These are phyloP conservation scores for Apodemus speciosus DNA, from an alignment of 2,113 vertebrate species.

Conservation along the genomic window DNA sequence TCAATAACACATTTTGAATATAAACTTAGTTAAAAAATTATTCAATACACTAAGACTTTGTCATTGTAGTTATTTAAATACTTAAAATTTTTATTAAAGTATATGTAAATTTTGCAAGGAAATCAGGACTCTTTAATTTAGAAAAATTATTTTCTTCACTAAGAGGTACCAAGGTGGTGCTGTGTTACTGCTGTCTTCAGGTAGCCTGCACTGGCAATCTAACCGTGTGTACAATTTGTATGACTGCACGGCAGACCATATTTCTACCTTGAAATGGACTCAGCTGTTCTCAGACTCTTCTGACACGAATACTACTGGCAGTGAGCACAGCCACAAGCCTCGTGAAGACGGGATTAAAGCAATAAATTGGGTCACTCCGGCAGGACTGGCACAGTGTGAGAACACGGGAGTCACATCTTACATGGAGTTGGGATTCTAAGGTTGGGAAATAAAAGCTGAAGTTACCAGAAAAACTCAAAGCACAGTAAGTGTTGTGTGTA, in stretches of 20 bases:
- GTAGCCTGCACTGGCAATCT: neutral
- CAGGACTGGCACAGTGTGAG: conserved; percentile 38
- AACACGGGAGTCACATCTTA: conserved; percentile 49
- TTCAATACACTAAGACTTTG: neutral
- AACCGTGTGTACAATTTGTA: neutral
- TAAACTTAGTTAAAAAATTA: neutral
- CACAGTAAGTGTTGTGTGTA: neutral
- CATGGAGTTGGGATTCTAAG: conserved; percentile 51
- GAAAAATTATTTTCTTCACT: neutral
- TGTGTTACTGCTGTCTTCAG: neutral
- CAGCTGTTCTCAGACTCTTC: conserved; percentile 54
- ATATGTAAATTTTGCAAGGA: neutral
- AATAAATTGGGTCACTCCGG: conserved; percentile 50
- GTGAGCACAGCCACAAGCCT: conserved; percentile 50
- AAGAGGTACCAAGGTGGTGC: neutral
- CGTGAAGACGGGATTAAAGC: conserved; percentile 63
- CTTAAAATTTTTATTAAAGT: conserved; percentile 27
- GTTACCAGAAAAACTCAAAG: conserved; percentile 8
- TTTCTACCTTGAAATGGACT: conserved; percentile 56
- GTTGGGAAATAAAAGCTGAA: conserved; percentile 29
- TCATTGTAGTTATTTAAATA: conserved; percentile 4
- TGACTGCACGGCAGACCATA: neutral
- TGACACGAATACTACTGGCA: conserved; percentile 58
- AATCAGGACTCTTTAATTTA: neutral
- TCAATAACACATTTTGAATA: neutral